Evolutionary conservation across 2,113 vertebrate species (phyloP).

Genomic region (Notiomystis cincta): DNA sequence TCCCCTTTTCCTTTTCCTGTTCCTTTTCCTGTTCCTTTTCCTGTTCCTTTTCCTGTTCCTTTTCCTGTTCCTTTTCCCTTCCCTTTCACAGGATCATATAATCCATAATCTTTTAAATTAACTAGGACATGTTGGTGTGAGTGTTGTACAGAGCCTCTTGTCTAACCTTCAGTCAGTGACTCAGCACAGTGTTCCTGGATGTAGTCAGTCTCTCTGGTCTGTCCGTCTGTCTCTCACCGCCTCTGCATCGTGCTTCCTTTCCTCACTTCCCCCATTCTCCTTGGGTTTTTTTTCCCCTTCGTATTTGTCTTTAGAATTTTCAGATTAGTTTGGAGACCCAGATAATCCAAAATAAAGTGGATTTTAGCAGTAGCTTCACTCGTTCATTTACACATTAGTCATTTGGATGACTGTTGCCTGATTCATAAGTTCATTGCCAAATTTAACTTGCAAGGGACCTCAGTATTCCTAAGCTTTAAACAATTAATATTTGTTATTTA

Average conservation of each 20-base stretch:
- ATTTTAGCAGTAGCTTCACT: not conserved
- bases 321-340: not conserved
- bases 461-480: not conserved
- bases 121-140: not conserved
- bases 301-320: not conserved
- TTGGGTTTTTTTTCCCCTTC: not conserved
- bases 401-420: not conserved
- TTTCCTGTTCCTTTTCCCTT: too few species aligned
- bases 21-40: too few species aligned
- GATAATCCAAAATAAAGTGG: slow-evolving; percentile 15
- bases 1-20: accelerated
- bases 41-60: too few species aligned
- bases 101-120: not conserved
- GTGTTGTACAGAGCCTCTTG: not conserved
- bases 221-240: not conserved
- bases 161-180: not conserved
- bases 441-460: not conserved
- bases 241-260: not conserved
- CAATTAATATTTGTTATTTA: not conserved
- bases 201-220: not conserved
- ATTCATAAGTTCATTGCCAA: not conserved
- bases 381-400: not conserved
- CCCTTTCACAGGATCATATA: too few species aligned
- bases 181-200: not conserved
- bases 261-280: accelerated